Evolutionary conservation across 2,113 vertebrate species (phyloP).

Genomic region (Tor tambroides): DNA sequence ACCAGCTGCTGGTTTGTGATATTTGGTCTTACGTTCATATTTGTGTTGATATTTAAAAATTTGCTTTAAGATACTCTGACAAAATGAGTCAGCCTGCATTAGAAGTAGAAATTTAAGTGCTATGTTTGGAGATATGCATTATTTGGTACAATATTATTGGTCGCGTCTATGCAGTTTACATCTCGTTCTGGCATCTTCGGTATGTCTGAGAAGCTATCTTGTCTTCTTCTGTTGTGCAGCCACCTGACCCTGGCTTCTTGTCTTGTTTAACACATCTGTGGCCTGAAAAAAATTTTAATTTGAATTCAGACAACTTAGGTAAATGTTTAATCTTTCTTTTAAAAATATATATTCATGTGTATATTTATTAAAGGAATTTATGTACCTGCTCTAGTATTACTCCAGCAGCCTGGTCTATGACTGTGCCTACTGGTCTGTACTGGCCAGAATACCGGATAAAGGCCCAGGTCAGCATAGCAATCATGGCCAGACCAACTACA

Average conservation of each 20-base stretch:
- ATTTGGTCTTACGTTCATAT: constrained; percentile 17
- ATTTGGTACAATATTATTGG: constrained; percentile 49
- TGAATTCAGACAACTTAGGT: not conserved
- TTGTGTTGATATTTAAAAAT: constrained; percentile 28
- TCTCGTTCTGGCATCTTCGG: constrained; percentile 42
- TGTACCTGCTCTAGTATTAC: constrained; percentile 83
- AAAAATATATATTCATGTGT: too few species aligned
- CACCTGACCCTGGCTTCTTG: constrained; percentile 55
- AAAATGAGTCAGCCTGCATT: constrained; percentile 14
- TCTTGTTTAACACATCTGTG: constrained; percentile 75
- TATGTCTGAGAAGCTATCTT: constrained; percentile 58
- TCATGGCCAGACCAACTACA: constrained; percentile 77
- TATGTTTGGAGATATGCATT: constrained; percentile 18
- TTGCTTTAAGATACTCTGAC: not conserved
- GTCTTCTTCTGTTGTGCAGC: constrained; percentile 67
- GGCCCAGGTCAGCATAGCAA: constrained; percentile 84
- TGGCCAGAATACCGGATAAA: constrained; percentile 89
- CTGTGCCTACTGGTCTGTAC: constrained; percentile 79
- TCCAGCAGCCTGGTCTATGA: constrained; percentile 83
- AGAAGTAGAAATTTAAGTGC: constrained; percentile 33
- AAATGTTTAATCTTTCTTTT: too few species aligned
- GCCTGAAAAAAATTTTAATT: constrained; percentile 62
- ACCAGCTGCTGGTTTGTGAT: constrained; percentile 35
- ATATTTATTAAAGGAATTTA: not conserved
- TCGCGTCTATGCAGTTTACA: constrained; percentile 52